Evolutionary conservation across 92 coral and sea anemone species (phyloP), one percentile per base, ranked within the genome.

Genomic region (Montipora capitata): DNA sequence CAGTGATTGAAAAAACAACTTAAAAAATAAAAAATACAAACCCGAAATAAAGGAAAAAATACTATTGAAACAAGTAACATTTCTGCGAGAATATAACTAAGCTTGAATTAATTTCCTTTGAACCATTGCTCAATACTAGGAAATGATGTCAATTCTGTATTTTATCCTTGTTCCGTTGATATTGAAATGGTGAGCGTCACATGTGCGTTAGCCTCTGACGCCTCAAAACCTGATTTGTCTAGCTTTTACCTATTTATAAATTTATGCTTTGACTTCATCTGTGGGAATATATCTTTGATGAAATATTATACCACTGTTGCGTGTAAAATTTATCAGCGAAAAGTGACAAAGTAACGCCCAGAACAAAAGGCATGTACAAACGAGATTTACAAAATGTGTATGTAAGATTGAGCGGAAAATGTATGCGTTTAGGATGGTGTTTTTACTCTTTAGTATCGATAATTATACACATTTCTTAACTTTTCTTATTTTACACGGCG

Each of bases 251-350:
- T 83, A 62, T 83, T 83, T 83, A 73, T 83, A 58, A 73, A 72
- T 72, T 82, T 57, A 72, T 61, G 87, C 78, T 73, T 83, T 83
- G 79, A 72, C 78, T 73, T 72, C 72, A 70, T 62, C 79, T 83
- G 87, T 58, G 78, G 87, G 79, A 72, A 72, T 83, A 83, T 83
- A 73, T 57, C 62, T 83, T 59, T 83, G 80, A 52, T 72, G 87
- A 83, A 83, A 83, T 72, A 72, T 72, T 83, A 83, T 64, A 61
- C 72, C 72, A 54, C 58, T 51, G 40, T 70, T 72, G 70, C 72
- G 87, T 83, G 87, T 73, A 80, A 83, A 72, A 83, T 83, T 72
- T 83, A 83, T 83, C 87, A 62, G 87, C 52, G 87, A 17, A 41
- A 83, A 74, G 80, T 83, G 80, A 74, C 78, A 83, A 83, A 72